Evolutionary conservation across 2,797 vertebrate species (phyloP).

Genomic region (Silurus lanzhouensis): DNA sequence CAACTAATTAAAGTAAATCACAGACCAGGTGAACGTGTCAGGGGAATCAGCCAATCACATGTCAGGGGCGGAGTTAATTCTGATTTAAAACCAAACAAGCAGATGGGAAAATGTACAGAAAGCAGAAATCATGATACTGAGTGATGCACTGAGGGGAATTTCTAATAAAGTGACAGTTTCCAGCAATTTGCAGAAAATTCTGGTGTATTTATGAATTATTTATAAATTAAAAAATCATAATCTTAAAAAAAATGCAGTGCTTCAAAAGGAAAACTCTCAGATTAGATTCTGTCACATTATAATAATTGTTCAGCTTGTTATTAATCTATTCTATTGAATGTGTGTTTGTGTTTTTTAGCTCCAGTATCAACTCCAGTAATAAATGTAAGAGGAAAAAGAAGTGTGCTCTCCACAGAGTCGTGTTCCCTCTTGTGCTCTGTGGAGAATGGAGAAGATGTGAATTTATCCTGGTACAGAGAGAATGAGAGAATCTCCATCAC

Average conservation of each 20-base stretch:
- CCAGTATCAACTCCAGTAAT: conserved; percentile 6
- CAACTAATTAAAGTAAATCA: too few species aligned
- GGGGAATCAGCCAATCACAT: too few species aligned
- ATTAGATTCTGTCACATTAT: background rate
- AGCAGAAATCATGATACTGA: background rate
- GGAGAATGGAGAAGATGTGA: conserved; percentile 37
- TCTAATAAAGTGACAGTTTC: too few species aligned
- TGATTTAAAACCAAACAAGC: background rate
- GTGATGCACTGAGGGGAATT: too few species aligned
- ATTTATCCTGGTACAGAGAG: conserved; percentile 35
- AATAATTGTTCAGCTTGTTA: background rate
- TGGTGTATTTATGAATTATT: too few species aligned
- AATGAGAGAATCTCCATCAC: background rate
- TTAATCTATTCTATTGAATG: background rate
- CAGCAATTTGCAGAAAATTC: too few species aligned
- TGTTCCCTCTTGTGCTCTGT: conserved; percentile 30
- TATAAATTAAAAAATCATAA: background rate
- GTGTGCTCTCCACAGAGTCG: background rate
- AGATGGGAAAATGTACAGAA: background rate
- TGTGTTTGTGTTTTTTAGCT: conserved; percentile 9
- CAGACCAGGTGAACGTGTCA: background rate
- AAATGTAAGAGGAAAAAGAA: background rate
- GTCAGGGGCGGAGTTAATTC: too few species aligned
- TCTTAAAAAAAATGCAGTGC: background rate
- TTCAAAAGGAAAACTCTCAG: too few species aligned